Evolutionary conservation across 2,797 vertebrate species (phyloP).

Genomic region (Malurus leucopterus): DNA sequence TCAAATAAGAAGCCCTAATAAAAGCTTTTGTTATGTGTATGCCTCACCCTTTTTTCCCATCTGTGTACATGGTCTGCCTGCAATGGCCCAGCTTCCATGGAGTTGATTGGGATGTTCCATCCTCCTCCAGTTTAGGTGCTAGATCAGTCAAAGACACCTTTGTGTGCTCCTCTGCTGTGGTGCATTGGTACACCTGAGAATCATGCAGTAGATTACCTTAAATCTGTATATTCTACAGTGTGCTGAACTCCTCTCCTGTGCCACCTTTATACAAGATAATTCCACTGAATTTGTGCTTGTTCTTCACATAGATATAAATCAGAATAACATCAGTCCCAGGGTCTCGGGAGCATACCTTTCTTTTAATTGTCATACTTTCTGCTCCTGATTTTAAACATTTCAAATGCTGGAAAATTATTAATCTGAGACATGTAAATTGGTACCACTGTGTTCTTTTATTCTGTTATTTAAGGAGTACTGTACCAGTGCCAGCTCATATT

Average conservation of each 20-base stretch:
- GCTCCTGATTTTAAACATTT: neutral
- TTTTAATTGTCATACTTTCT: neutral
- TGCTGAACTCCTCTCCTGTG: neutral
- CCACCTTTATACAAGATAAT: neutral
- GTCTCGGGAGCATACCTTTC: neutral
- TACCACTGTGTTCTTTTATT: neutral
- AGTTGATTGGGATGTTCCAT: accelerated
- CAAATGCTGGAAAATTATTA: neutral
- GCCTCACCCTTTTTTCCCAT: neutral
- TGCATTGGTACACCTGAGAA: neutral
- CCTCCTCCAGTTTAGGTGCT: neutral
- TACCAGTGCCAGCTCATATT: neutral
- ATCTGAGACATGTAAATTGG: neutral
- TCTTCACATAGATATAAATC: neutral
- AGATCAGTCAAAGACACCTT: neutral
- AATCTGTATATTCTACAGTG: neutral
- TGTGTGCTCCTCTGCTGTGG: neutral
- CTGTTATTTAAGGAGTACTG: neutral
- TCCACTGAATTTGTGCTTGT: neutral
- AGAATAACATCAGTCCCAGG: neutral
- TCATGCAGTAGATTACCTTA: neutral
- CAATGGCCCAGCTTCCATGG: neutral
- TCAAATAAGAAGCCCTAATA: neutral
- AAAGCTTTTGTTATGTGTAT: accelerated
- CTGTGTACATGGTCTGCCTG: neutral